phyloP scores from a whole-genome alignment of 2,797 vertebrate genomes.

The Mareca penelope region DNA sequence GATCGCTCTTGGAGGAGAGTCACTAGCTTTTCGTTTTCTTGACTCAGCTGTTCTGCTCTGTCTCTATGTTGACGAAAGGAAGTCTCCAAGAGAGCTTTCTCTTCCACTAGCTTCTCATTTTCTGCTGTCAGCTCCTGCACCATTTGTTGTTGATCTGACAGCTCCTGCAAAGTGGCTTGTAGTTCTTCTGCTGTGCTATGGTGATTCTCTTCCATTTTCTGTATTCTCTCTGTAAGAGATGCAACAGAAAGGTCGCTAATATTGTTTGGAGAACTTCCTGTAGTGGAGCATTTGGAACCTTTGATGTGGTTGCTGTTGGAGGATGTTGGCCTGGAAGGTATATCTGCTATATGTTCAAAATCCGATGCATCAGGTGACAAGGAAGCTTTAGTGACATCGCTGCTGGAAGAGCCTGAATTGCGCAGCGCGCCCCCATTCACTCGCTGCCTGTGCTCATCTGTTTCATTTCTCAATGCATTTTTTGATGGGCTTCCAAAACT shows the following conservation, averaged over 20 bases:
- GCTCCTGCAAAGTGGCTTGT: slow-evolving; percentile 94
- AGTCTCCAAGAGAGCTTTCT: slow-evolving; percentile 91
- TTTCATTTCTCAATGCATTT: slow-evolving; percentile 70
- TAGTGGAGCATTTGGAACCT: slow-evolving; percentile 72
- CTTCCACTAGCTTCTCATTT: slow-evolving; percentile 90
- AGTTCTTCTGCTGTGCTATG: slow-evolving; percentile 96
- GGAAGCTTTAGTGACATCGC: slow-evolving; percentile 89
- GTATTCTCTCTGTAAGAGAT: slow-evolving; percentile 89
- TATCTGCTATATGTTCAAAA: slow-evolving; percentile 88
- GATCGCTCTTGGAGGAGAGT: slow-evolving; percentile 85
- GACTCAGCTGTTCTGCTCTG: slow-evolving; percentile 86
- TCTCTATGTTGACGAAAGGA: slow-evolving; percentile 92
- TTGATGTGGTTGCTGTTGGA: slow-evolving; percentile 78
- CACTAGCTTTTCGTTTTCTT: slow-evolving; percentile 90
- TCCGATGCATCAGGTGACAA: slow-evolving; percentile 90
- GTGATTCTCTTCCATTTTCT: slow-evolving; percentile 96
- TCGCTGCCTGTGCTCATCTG: slow-evolving; percentile 59
- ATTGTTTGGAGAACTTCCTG: slow-evolving; percentile 74
- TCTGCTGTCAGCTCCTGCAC: slow-evolving; percentile 94
- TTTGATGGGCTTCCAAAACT: slow-evolving; percentile 78
- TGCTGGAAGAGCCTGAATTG: slow-evolving; percentile 86
- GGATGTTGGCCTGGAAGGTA: slow-evolving; percentile 85
- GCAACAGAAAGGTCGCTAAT: slow-evolving; percentile 85
- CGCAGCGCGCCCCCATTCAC: slow-evolving; percentile 72
- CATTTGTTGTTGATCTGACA: slow-evolving; percentile 95